Base-by-base conservation (phyloP, 2,888 invertebrate species). In the Drosophila ustulata region DNA sequence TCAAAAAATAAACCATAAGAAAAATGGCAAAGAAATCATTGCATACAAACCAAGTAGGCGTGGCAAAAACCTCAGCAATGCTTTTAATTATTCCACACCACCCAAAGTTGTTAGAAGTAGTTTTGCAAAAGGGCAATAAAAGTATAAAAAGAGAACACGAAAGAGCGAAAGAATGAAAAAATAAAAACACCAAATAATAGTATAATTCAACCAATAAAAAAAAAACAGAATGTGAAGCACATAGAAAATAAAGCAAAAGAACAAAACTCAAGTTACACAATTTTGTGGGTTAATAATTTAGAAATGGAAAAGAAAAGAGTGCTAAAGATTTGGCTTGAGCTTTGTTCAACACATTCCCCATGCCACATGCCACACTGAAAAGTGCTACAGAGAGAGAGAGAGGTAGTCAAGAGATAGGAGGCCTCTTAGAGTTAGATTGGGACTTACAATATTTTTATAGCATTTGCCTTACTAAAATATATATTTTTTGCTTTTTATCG, bases 31-130 rank as follows among this genome's bases (percentile, higher is more conserved):
- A 53, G n/a, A 63, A 53, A 59, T 45, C 18, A 37, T 49, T 72
- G 53, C 52, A 91, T 92, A 92, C 92, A 90, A 91, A 92, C 92
- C 92, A 88, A 91, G 83, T 83, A 84, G 68, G 84, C 84, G 91
- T 84, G 91, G 90, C 80, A 92, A 90, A 90, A 90, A 90, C 83
- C 82, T 87, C 91, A 90, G 89, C 89, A 92, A 91, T 75, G 89
- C 92, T 92, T 91, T 90, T 89, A 89, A 86, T 73, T 50, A 50
- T 69, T 73, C 78, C 78, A 69, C 65, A 58, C 62, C 58, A 58
- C 62, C 58, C 47, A 55, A 62, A 34, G 56, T 64, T 50, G 45
- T 34, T 70, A 66, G 30, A 49, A 30, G 56, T 26, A 57, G 57
- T 51, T 28, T 41, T 13, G 45, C 30, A 5, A 41, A 41, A 41